phyloP scores from a whole-genome alignment of 2,888 invertebrate species.

The Acleris laterana region DNA sequence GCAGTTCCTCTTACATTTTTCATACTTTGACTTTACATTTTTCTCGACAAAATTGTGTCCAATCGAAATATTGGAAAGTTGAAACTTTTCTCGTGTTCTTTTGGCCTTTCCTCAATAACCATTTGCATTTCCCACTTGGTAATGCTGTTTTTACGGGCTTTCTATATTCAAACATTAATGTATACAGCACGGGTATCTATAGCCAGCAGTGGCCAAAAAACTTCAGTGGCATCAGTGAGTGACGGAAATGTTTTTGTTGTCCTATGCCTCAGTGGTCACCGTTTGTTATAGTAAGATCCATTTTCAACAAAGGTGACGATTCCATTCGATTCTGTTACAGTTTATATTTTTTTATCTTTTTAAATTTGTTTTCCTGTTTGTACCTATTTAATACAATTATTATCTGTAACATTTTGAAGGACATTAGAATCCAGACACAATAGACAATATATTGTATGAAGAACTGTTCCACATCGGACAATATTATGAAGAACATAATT shows the following conservation, averaged over 20 bases:
- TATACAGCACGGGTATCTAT: too few species aligned
- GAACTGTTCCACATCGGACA: too few species aligned
- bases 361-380: too few species aligned
- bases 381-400: too few species aligned
- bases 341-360: too few species aligned
- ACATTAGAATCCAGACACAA: too few species aligned
- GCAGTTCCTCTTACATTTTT: too few species aligned
- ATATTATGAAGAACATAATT: too few species aligned
- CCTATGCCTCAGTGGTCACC: conserved; percentile 12
- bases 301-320: neutral
- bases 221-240: conserved; percentile 27
- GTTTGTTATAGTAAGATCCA: conserved; percentile 1
- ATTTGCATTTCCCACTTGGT: neutral
- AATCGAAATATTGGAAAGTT: neutral
- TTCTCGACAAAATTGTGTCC: neutral
- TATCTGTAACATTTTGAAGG: too few species aligned
- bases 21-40: conserved; percentile 4
- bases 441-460: too few species aligned
- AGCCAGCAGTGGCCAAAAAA: conserved; percentile 10
- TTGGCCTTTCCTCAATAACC: neutral
- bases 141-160: neutral
- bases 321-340: neutral
- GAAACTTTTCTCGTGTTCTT: neutral
- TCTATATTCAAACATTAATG: too few species aligned
- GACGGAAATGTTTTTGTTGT: conserved; percentile 33